These are phyloP conservation scores for Amyelois transitella DNA, from an alignment of 1,140 invertebrate genomes.

Conservation along the genomic window DNA sequence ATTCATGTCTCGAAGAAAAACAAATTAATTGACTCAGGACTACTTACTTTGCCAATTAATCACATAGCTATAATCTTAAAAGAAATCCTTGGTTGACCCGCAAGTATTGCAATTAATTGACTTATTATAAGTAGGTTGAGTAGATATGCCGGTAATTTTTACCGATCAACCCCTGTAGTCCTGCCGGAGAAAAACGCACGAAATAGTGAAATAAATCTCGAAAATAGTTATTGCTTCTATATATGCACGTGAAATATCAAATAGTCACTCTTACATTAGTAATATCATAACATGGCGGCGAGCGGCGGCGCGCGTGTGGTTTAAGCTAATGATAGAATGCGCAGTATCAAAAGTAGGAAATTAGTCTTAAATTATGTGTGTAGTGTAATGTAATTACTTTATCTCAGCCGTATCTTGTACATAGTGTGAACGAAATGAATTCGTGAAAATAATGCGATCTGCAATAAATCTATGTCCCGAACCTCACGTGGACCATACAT, in stretches of 20 bases:
- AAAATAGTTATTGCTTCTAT: constrained; percentile 5
- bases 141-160: background rate
- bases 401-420: too few relatives aligned
- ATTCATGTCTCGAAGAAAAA: too few relatives aligned
- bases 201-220: constrained; percentile 2
- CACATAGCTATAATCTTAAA: too few relatives aligned
- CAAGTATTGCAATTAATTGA: too few relatives aligned
- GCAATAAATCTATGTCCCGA: too few relatives aligned
- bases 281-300: background rate
- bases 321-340: background rate
- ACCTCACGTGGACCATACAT: too few relatives aligned
- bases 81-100: too few relatives aligned
- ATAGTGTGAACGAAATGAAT: too few relatives aligned
- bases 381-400: background rate
- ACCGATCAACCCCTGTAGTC: background rate
- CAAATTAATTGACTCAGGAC: too few relatives aligned
- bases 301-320: background rate
- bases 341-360: background rate
- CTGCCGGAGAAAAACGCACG: background rate
- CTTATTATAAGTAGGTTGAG: background rate
- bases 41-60: too few relatives aligned
- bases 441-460: too few relatives aligned
- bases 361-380: background rate
- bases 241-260: constrained; percentile 5
- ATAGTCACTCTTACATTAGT: constrained; percentile 2